A percentile compares a stretch with the other conserved stretches of the same genome.
Evolutionary conservation across 1,140 invertebrate species (phyloP).

Genomic region (Leptinotarsa undecemlineata): DNA sequence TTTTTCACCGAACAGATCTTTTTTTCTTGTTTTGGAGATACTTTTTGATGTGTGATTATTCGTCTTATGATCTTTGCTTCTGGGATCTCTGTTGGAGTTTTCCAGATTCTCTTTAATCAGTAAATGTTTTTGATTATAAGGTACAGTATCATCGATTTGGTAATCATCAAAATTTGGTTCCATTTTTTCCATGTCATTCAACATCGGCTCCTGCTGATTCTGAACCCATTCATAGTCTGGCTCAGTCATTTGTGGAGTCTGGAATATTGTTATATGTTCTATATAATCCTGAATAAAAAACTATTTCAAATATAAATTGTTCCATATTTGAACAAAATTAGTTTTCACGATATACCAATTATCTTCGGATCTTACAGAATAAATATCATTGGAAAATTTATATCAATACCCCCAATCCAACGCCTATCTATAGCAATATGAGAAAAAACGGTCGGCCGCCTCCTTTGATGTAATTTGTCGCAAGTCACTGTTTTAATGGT

Average conservation of each 20-base stretch:
- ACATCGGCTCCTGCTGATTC: constrained; percentile 14
- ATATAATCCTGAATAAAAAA: not conserved
- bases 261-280: not conserved
- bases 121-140: constrained; percentile 40
- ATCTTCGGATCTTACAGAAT: too few species aligned
- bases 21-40: constrained; percentile 20
- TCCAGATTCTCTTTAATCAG: constrained; percentile 32
- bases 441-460: too few species aligned
- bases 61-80: constrained; percentile 46
- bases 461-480: too few species aligned
- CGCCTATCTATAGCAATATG: too few species aligned
- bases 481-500: too few species aligned
- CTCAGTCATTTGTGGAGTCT: constrained; percentile 9
- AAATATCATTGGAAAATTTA: too few species aligned
- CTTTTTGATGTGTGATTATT: constrained; percentile 24
- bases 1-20: constrained; percentile 40
- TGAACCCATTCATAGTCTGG: constrained; percentile 19
- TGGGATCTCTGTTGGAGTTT: constrained; percentile 44
- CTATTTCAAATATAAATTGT: too few species aligned
- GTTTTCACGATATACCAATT: not conserved
- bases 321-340: too few species aligned
- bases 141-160: constrained; percentile 35
- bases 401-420: too few species aligned
- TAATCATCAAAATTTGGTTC: constrained; percentile 27
- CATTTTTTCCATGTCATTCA: constrained; percentile 16